Evolutionary conservation across 2,113 vertebrate species (phyloP).

Genomic region (Panthera tigris): DNA sequence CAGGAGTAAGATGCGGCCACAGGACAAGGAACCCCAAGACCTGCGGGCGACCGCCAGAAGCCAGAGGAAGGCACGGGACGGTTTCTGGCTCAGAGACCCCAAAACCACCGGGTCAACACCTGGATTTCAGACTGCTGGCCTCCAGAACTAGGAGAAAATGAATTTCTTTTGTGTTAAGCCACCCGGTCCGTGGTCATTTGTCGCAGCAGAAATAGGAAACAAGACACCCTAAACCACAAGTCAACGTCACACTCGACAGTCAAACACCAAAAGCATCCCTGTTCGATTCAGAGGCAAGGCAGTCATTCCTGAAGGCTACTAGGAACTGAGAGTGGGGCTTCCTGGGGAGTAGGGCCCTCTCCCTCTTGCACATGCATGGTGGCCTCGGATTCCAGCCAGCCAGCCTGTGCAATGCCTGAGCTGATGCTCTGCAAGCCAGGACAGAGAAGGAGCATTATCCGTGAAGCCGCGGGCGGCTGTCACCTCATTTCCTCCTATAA

Average conservation of each 20-base stretch:
- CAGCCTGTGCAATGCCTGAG: rapidly evolving
- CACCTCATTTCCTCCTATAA: background rate
- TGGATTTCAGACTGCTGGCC: background rate
- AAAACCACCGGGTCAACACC: too few relatives aligned
- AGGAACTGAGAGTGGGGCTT: background rate
- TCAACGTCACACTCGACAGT: background rate
- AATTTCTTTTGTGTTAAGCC: background rate
- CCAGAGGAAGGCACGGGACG: background rate
- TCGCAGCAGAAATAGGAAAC: background rate
- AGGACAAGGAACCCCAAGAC: background rate
- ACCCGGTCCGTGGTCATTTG: background rate
- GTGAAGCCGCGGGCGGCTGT: rapidly evolving
- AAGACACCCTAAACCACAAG: background rate
- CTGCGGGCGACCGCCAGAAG: too few relatives aligned
- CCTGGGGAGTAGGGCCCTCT: background rate
- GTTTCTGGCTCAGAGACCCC: background rate
- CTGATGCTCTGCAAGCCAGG: background rate
- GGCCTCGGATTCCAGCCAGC: background rate
- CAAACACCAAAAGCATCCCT: background rate
- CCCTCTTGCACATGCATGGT: rapidly evolving
- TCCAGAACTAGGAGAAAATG: background rate
- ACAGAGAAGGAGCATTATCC: background rate
- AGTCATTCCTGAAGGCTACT: background rate
- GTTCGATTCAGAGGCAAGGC: background rate
- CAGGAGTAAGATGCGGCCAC: rapidly evolving